These are phyloP conservation scores for Conger conger DNA, from an alignment of 2,113 vertebrate genomes.

Conservation along the genomic window DNA sequence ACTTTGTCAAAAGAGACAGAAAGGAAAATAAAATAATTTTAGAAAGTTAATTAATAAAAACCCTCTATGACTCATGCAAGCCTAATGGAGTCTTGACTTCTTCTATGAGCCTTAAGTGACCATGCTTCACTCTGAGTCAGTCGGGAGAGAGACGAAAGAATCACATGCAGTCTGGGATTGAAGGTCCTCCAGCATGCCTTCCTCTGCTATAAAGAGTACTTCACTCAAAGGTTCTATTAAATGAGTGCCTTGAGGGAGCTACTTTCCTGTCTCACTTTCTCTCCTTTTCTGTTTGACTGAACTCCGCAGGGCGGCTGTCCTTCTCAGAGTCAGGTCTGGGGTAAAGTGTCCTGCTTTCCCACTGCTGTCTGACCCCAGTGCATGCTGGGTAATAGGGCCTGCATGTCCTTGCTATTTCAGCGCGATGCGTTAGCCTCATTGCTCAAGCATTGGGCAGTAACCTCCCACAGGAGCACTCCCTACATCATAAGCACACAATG, in stretches of 20 bases:
- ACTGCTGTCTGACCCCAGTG: too few relatives aligned
- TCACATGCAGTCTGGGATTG: too few relatives aligned
- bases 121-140: constrained; percentile 36
- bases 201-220: not conserved
- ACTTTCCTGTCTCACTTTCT: not conserved
- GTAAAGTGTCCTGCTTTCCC: not conserved
- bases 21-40: not conserved
- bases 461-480: too few relatives aligned
- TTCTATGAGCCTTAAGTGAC: constrained; percentile 51
- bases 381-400: not conserved
- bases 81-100: constrained; percentile 13
- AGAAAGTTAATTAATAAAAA: not conserved
- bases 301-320: too few relatives aligned
- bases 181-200: too few relatives aligned
- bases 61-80: not conserved
- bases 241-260: not conserved
- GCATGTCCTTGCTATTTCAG: not conserved
- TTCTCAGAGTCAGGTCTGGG: not conserved
- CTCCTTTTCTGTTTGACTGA: not conserved
- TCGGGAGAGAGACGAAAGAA: not conserved
- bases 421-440: not conserved
- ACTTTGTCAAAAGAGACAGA: not conserved
- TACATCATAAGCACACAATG: too few relatives aligned
- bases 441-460: not conserved
- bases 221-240: not conserved